Evolutionary conservation across 2,888 invertebrate genomes (phyloP).

Genomic region (Erpobdella octoculata): DNA sequence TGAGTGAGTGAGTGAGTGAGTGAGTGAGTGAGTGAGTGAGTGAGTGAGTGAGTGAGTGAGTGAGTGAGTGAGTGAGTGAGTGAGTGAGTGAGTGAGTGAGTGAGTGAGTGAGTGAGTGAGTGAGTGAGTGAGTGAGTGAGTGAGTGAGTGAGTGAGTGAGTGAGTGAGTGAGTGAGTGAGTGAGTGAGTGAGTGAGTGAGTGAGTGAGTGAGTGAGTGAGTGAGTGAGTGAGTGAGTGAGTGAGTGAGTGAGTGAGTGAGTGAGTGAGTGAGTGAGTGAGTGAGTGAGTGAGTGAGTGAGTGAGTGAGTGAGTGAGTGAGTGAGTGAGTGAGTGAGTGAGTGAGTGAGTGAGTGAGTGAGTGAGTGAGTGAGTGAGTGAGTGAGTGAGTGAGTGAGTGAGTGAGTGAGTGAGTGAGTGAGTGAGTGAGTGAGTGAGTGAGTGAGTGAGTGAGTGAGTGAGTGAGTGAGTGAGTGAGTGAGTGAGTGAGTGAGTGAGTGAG

Average conservation of each 20-base stretch:
- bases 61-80: too few relatives aligned
- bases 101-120: too few relatives aligned
- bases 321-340: slow-evolving; percentile 29
- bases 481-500: slow-evolving; percentile 34
- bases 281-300: slow-evolving; percentile 31
- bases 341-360: slow-evolving; percentile 27
- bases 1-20: too few relatives aligned
- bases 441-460: slow-evolving; percentile 16
- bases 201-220: slow-evolving; percentile 33
- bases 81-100: too few relatives aligned
- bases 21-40: too few relatives aligned
- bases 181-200: slow-evolving; percentile 32
- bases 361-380: slow-evolving; percentile 30
- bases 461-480: slow-evolving; percentile 33
- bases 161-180: slow-evolving; percentile 32
- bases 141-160: too few relatives aligned
- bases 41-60: too few relatives aligned
- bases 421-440: slow-evolving; percentile 26
- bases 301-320: slow-evolving; percentile 28
- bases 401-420: slow-evolving; percentile 30
- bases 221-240: slow-evolving; percentile 33
- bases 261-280: slow-evolving; percentile 29
- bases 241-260: slow-evolving; percentile 32
- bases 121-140: too few relatives aligned
- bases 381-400: slow-evolving; percentile 29